phyloP scores from a whole-genome alignment of 2,113 vertebrate species.

The Dryoscopus gambensis region DNA sequence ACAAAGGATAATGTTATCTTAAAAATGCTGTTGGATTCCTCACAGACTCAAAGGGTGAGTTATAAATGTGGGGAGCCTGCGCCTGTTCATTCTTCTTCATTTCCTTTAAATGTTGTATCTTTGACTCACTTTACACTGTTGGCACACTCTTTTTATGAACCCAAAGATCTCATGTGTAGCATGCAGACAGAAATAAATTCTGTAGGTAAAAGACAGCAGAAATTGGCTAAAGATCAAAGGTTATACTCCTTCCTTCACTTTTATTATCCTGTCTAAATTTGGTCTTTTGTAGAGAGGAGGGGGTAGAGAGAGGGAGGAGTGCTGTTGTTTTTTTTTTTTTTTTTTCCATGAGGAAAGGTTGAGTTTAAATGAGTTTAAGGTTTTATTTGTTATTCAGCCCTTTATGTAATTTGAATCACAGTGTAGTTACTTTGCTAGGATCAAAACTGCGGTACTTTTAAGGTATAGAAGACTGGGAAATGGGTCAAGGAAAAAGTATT shows the following conservation, averaged over 20 bases:
- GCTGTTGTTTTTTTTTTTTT: neutral
- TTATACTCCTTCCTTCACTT: slow-evolving; percentile 67
- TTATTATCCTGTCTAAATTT: slow-evolving; percentile 73
- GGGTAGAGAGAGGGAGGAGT: neutral
- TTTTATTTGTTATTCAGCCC: slow-evolving; percentile 46
- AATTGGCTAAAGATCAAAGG: slow-evolving; percentile 77
- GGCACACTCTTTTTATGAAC: neutral
- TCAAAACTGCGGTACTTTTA: neutral
- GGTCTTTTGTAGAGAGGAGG: slow-evolving; percentile 38
- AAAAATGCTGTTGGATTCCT: neutral
- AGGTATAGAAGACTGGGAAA: neutral
- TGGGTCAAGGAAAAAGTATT: slow-evolving; percentile 11
- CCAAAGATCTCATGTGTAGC: slow-evolving; percentile 46
- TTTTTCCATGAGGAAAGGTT: slow-evolving; percentile 27
- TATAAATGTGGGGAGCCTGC: neutral
- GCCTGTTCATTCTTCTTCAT: slow-evolving; percentile 35
- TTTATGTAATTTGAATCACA: slow-evolving; percentile 36
- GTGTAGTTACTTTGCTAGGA: neutral
- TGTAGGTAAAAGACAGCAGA: slow-evolving; percentile 71
- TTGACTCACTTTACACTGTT: neutral
- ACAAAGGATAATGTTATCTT: neutral
- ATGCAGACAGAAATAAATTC: slow-evolving; percentile 68
- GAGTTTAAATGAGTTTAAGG: slow-evolving; percentile 53
- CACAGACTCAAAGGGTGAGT: neutral
- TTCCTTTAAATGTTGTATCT: slow-evolving; percentile 10